phyloP scores from a whole-genome alignment of 2,797 vertebrate genomes.

The Myiothlypis coronata region DNA sequence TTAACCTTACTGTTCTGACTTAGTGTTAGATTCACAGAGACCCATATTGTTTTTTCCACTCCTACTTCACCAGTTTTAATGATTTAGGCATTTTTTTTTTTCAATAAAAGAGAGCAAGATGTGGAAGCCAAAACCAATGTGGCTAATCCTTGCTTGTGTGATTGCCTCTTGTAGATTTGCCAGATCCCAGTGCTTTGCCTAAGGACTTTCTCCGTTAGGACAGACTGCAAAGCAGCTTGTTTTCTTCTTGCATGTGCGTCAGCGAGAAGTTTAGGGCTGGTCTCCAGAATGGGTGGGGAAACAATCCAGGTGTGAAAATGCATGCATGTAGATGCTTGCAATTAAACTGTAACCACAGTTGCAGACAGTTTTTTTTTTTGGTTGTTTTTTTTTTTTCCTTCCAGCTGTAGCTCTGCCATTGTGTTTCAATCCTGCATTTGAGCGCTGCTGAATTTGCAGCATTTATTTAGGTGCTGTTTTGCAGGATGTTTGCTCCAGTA shows the following conservation, averaged over 20 bases:
- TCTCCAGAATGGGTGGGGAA: slow-evolving; percentile 44
- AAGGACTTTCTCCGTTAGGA: neutral
- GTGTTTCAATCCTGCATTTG: neutral
- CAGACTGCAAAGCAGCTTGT: slow-evolving; percentile 17
- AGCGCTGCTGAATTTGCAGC: neutral
- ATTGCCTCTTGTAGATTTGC: slow-evolving; percentile 29
- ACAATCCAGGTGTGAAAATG: slow-evolving; percentile 61
- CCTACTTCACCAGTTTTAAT: neutral
- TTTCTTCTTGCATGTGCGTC: slow-evolving; percentile 25
- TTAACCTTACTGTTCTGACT: neutral
- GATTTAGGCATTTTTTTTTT: neutral
- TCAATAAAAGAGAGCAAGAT: neutral
- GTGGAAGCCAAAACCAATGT: neutral
- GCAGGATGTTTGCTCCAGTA: neutral
- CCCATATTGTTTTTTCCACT: neutral
- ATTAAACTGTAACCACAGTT: slow-evolving; percentile 76
- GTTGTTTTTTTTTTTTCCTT: neutral
- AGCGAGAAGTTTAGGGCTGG: slow-evolving; percentile 12
- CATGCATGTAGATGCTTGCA: slow-evolving; percentile 54
- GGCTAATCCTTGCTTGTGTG: neutral
- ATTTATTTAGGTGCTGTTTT: neutral
- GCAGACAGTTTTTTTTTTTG: neutral
- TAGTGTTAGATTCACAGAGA: neutral
- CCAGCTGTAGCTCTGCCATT: neutral
- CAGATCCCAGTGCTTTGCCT: slow-evolving; percentile 16